Evolutionary conservation across 2,888 invertebrate species (phyloP).

Genomic region (Parnassius orleans): DNA sequence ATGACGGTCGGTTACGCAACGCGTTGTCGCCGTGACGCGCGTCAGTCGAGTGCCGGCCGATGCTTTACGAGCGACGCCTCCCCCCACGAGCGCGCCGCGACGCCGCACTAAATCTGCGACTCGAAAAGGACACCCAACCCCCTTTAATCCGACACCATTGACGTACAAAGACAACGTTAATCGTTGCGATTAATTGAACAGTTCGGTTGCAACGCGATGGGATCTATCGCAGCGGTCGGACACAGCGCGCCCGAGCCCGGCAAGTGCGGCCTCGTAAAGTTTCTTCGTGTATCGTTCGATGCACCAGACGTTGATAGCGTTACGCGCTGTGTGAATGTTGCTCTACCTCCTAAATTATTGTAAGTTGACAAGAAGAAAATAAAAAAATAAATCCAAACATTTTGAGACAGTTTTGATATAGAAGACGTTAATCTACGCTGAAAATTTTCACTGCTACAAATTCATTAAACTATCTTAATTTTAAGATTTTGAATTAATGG

Average conservation of each 20-base stretch:
- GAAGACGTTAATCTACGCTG: too few relatives aligned
- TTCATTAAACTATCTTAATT: too few relatives aligned
- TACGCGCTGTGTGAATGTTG: conserved; percentile 50
- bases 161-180: conserved; percentile 73
- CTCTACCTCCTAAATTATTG: conserved; percentile 51
- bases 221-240: conserved; percentile 69
- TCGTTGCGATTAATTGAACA: conserved; percentile 76
- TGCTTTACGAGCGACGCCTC: conserved; percentile 78
- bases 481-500: too few relatives aligned
- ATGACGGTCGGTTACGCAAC: conserved; percentile 77
- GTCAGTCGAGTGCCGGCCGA: conserved; percentile 79
- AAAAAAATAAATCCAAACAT: too few relatives aligned
- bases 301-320: conserved; percentile 78
- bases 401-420: too few relatives aligned
- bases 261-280: conserved; percentile 80
- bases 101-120: conserved; percentile 80
- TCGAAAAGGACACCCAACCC: conserved; percentile 76
- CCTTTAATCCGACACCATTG: conserved; percentile 73
- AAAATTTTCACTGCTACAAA: too few relatives aligned
- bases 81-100: conserved; percentile 73
- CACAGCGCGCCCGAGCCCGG: conserved; percentile 68
- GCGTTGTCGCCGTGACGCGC: conserved; percentile 79
- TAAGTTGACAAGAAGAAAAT: too few relatives aligned
- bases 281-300: conserved; percentile 81
- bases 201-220: conserved; percentile 58